Base-by-base conservation (phyloP, 2,888 invertebrate species). In the Morpho achilles region DNA sequence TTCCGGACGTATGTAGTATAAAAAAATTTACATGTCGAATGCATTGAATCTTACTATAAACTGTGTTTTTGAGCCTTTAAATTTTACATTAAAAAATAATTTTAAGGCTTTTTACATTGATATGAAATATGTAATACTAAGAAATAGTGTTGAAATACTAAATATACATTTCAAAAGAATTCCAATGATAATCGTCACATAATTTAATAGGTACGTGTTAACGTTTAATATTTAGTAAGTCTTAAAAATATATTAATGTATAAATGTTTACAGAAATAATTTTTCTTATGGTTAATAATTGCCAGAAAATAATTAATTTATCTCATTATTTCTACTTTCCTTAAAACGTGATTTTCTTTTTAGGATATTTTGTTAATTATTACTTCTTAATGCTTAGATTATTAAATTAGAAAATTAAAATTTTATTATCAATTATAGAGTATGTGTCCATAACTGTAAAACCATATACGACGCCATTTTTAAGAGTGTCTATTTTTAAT, bases 21-120 rank as follows among this genome's bases (percentile, higher is more conserved):
- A 52, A 52, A 10, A 51, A 51, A 9, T 51, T 7, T 8, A 41
- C 9, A 44, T 45, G 46, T 54, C 43, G 60, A 62, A 60, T 62
- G 62, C 60, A 45, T 43, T 32, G 42, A 55, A 40, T 53, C 55
- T 16, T 59, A 43, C 47, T 54, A 42, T 42, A 48, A 56, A 60
- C 62, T 58, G 62, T 63, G 58, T 60, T 63, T 60, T 56, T 44
- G 47, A 53, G 53, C 51, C 56, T 60, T 48, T 60, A 46, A 42
- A 45, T 56, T 49, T 51, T 52, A 51, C n/a, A 22, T 53, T 50
- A 50, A 50, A 40, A 50, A 54, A 54, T 45, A n/a, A 48, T 41
- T 49, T 51, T 45, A 46, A 45, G 60, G 62, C 60, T 63, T 63
- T 58, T 56, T 59, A 45, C 46, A 61, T 46, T 58, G 59, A 50